Evolutionary conservation across 2,797 vertebrate species (phyloP), one percentile per base, ranked within the genome.

Genomic region (Pitangus sulphuratus): DNA sequence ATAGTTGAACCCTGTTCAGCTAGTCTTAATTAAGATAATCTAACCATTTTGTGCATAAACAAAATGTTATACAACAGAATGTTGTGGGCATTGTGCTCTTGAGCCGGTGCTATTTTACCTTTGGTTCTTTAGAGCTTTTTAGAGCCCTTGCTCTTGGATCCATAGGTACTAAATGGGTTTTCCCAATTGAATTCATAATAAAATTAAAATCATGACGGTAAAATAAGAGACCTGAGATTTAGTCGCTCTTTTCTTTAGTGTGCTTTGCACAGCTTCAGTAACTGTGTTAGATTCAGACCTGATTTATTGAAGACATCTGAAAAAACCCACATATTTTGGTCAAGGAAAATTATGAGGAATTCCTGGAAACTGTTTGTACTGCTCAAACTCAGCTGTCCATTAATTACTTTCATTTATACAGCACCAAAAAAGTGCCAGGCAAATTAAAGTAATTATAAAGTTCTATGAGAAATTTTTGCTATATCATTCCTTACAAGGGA

Each of bases 291-390:
- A 66, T 70, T 83, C 69, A 92, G 53, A 51, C 16, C n/a, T 75
- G 42, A 90, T 56, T 92, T 83, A 89, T 60, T 79, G 83, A 93
- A 97, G 61, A 20, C 56, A 58, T 93, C 44, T 79, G 62, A 37
- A 72, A 83, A 92, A 88, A 21, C 12, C 6, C 13, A 28, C 8
- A 1, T 76, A 70, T 95, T 93, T 95, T 94, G 33, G 25, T 89
- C 54, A 87, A 92, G 62, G 62, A 45, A 31, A 48, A 40, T 87
- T 62, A 74, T 20, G 48, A 84, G 20, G 15, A 80, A 31, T 94
- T 93, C 75, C 60, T 91, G 78, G 50, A 93, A 90, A 28, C 40
- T 47, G 40, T 78, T 91, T 83, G n/a, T 28, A 47, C 31, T 62
- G 61, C 74, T 83, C 66, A 71, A 26, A 35, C 25, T 91, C 58